Evolutionary conservation across 2,113 vertebrate species (phyloP).

Genomic region (Machaerirhynchus nigripectus): DNA sequence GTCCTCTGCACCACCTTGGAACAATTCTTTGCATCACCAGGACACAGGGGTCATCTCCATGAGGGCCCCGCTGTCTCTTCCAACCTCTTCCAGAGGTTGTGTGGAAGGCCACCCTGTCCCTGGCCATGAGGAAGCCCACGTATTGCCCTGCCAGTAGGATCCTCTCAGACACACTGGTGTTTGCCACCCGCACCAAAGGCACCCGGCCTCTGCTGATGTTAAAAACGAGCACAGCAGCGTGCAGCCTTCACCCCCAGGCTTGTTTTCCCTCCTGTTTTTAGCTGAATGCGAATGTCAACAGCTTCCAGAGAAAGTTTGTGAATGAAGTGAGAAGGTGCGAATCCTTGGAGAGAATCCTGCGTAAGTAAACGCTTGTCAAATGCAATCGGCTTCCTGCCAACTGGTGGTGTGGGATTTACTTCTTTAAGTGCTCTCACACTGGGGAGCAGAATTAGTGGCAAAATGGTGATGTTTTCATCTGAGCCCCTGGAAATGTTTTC

Average conservation of each 20-base stretch:
- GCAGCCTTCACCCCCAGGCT: background rate
- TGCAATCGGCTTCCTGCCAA: background rate
- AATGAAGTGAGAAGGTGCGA: constrained; percentile 83
- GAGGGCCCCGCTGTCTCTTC: background rate
- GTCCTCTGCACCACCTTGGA: background rate
- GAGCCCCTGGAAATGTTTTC: constrained; percentile 20
- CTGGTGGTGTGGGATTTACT: constrained; percentile 19
- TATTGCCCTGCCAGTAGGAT: background rate
- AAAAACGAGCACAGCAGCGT: background rate
- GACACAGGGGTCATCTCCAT: background rate
- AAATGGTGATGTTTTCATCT: constrained; percentile 24
- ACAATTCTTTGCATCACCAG: background rate
- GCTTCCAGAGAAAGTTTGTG: constrained; percentile 82
- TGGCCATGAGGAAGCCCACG: background rate
- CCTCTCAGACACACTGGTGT: background rate
- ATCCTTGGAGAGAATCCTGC: constrained; percentile 79
- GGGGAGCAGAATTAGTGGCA: background rate
- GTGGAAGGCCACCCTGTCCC: background rate
- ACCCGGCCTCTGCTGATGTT: background rate
- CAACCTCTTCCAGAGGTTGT: too few species aligned
- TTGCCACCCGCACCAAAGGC: fast-evolving
- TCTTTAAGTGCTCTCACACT: constrained; percentile 22
- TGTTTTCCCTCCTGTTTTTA: constrained; percentile 49
- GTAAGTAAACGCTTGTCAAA: constrained; percentile 65
- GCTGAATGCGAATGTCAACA: constrained; percentile 78